Evolutionary conservation across 2,888 invertebrate species (phyloP), one percentile per base, ranked within the genome.

Genomic region (Cryptocephalus moraei): DNA sequence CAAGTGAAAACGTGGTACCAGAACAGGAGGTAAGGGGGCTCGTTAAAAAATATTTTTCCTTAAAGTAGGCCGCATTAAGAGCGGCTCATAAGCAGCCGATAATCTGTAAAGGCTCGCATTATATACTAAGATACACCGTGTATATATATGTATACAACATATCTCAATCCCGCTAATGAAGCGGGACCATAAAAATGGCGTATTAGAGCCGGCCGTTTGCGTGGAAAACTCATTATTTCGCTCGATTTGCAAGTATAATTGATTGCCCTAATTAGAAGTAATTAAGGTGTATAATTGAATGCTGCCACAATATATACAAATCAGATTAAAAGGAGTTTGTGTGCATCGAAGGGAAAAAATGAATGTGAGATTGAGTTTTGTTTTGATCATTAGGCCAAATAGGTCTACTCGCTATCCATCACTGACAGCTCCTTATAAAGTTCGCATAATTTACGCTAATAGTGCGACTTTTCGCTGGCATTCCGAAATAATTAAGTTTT

Each of bases 1-100:
- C 99, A 99, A 78, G 97, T 99, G 68, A 99, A 99, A 74, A 99
- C 99, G 62, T 99, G 99, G 97, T 97, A 97, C 73, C 96, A 97
- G 73, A 97, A 97, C 70, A 79, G 97, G 78, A 84, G 96, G 95
- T 93, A 22, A 22, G 22, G 22, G 70, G 77, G 81, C 69, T 13
- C 6, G 13, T 33, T 36, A 36, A 36, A n/a, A 36, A 11, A 12
- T 36, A 11, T 36, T 36, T 36, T 6, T 36, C 6, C 12, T 36
- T 9, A 33, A 12, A 12, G n/a, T 36, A 11, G n/a, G 11, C 22
- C 6, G 22, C 22, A 22, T 22, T 22, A 22, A 22, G 22, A 22
- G 22, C 22, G 22, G 3, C 22, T 22, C 22, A 22, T 22, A 22
- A 22, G 22, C 22, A 2, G 22, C 22, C 22, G 22, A 22, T 22